Evolutionary conservation across 2,113 vertebrate species (phyloP), one percentile per base, ranked within the genome.

Genomic region (Oncorhynchus mykiss): DNA sequence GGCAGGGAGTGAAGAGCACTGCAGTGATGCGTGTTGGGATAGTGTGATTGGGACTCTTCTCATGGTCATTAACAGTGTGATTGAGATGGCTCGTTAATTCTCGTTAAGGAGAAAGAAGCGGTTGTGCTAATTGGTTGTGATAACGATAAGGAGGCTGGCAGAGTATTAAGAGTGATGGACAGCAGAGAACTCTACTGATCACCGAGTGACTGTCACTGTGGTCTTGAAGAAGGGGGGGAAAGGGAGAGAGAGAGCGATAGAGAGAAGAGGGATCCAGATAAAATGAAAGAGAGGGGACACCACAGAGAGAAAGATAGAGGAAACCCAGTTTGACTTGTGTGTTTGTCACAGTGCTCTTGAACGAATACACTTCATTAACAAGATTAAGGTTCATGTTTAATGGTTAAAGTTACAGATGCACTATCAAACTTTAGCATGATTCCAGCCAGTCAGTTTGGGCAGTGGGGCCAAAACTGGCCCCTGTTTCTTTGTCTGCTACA

Each of bases 51-150:
- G 51, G 51, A 16, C 64, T 65, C 6, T 22, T 27, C 64, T 65
- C 64, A 54, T 74, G 80, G 79, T 79, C 71, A 49, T 76, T 82
- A 81, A 76, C 72, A 68, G 34, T 24, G 73, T 79, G 69, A 82
- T 81, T 67, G 70, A 79, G 65, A 65, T 69, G 12, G 71, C 64
- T 74, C 60, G 57, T 87, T 79, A 78, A 74, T 51, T n/a, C 67
- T 74, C 68, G 64, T 87, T 79, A 78, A 74, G 60, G 25, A 74
- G 81, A 86, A 86, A 86, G 71, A 49, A 62, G 54, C 4, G 54
- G 16, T 39, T 82, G 71, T 67, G 72, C 39, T 76, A 74, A 83
- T 78, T 84, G 82, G 72, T 49, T 81, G 18, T 20, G 59, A 59
- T 22, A 27, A 73, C 45, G 82, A 84, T 80, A 81, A 84, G 72